Base-by-base conservation (phyloP, 2,888 invertebrate species). In the Morpho deidamia region DNA sequence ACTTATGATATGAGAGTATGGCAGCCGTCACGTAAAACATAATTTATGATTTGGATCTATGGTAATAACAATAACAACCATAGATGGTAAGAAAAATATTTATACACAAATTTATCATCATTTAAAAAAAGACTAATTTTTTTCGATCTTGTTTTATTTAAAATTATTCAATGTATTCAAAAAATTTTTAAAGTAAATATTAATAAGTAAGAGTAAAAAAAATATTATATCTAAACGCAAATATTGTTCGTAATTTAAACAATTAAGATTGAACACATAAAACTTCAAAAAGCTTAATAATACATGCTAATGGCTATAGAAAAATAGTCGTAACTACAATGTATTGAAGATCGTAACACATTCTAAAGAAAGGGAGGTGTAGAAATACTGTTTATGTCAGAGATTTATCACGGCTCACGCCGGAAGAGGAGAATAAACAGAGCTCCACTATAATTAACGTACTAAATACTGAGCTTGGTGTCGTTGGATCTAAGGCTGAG, bases 381-480 rank as follows among this genome's bases (percentile, higher is more conserved):
- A 52, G 62, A 68, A 66, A 73, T 67, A 67, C 66, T 77, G 74
- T 77, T 75, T 74, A 72, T 63, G 69, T 63, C 65, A 55, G 60
- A 70, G 75, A 82, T 80, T 80, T 80, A 82, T 74, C 67, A 66
- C 67, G 51, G 61, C 66, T 60, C 71, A 66, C 69, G 66, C 77
- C 76, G 77, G 81, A 81, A 81, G 78, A 72, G 70, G 70, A 67
- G 63, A 65, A 72, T 79, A 81, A 81, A 83, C 82, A 79, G 59
- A 60, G 69, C 23, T 23, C 5, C 23, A 23, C 72, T 80, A 81
- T 77, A 77, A 77, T 81, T 81, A 83, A 72, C 72, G 71, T 62
- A 62, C 52, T 51, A 51, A 58, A 56, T 39, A 44, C 37, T 44
- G 12, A 33, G 39, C 46, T 12, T 11, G 23, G 35, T 51, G 39